These are phyloP conservation scores for Carcharodon carcharias DNA, from an alignment of 2,797 vertebrate genomes.

Conservation along the genomic window DNA sequence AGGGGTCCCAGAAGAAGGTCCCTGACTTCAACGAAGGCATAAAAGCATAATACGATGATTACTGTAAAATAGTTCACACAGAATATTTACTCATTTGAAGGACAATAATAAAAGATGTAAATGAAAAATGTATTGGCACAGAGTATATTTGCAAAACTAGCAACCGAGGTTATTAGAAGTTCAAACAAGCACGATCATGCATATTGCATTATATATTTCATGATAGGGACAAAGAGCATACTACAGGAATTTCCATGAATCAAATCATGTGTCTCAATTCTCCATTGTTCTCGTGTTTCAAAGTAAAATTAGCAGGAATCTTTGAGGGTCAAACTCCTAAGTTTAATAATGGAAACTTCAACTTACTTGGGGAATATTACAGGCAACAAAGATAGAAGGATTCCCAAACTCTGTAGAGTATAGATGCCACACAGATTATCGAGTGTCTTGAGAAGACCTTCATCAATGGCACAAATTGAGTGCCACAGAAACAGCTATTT, in stretches of 20 bases:
- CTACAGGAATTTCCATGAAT: neutral
- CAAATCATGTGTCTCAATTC: neutral
- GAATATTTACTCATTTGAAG: neutral
- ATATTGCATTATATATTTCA: neutral
- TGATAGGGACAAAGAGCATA: neutral
- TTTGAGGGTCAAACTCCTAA: neutral
- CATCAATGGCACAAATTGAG: neutral
- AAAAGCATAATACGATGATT: neutral
- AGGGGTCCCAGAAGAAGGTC: neutral
- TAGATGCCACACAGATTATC: neutral
- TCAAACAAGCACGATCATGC: constrained; percentile 1
- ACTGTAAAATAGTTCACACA: neutral
- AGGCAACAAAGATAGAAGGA: neutral
- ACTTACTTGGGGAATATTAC: neutral
- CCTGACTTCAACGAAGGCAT: neutral
- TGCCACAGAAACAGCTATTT: neutral
- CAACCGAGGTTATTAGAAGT: neutral
- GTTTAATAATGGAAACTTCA: neutral
- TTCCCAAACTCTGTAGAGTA: neutral
- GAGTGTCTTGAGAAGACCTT: neutral
- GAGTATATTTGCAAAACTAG: neutral
- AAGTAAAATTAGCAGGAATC: neutral
- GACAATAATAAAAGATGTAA: neutral
- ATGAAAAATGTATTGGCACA: neutral
- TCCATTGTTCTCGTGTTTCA: neutral